A percentile compares a stretch with the other conserved stretches of the same genome.
Conservation (phyloP, 2,888 invertebrate species). For the Meiosimyza decipiens region DNA sequence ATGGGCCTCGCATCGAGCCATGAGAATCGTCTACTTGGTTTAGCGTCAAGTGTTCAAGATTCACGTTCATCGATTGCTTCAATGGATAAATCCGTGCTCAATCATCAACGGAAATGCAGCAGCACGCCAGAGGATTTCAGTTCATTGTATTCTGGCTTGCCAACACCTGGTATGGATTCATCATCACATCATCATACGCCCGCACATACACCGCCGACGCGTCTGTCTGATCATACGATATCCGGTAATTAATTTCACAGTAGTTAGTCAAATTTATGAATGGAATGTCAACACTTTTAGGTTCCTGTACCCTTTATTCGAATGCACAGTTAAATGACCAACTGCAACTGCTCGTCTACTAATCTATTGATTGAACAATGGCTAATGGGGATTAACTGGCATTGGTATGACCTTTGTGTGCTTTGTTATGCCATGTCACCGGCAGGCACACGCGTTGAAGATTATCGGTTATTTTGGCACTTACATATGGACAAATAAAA, state of each 20-base stretch:
- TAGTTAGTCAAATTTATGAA: constrained; percentile 19
- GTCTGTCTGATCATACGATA: constrained; percentile 71
- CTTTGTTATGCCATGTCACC: constrained; percentile 26
- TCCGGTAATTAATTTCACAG: constrained; percentile 68
- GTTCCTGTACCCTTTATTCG: background rate
- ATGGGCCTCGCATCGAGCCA: constrained; percentile 66
- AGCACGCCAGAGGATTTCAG: constrained; percentile 91
- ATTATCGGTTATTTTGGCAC: constrained; percentile 38
- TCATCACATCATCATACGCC: constrained; percentile 74
- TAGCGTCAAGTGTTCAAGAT: constrained; percentile 69
- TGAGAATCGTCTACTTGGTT: constrained; percentile 65
- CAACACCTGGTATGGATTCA: constrained; percentile 68
- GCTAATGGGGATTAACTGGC: constrained; percentile 32
- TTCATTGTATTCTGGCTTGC: constrained; percentile 80
- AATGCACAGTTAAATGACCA: constrained; percentile 26
- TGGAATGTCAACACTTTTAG: constrained; percentile 9
- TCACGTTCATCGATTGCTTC: constrained; percentile 68
- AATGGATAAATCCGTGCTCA: constrained; percentile 70
- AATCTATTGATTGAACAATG: constrained; percentile 32
- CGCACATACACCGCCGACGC: constrained; percentile 77
- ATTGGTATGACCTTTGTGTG: background rate
- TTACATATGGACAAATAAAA: no score
- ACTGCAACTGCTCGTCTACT: constrained; percentile 20
- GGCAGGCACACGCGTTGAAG: constrained; percentile 45
- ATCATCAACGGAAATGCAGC: constrained; percentile 77